Percentiles rank a stretch among this genome's conserved stretches.
These are phyloP conservation scores for Drosophila littoralis DNA, from an alignment of 1,140 invertebrate species.

Conservation along the genomic window DNA sequence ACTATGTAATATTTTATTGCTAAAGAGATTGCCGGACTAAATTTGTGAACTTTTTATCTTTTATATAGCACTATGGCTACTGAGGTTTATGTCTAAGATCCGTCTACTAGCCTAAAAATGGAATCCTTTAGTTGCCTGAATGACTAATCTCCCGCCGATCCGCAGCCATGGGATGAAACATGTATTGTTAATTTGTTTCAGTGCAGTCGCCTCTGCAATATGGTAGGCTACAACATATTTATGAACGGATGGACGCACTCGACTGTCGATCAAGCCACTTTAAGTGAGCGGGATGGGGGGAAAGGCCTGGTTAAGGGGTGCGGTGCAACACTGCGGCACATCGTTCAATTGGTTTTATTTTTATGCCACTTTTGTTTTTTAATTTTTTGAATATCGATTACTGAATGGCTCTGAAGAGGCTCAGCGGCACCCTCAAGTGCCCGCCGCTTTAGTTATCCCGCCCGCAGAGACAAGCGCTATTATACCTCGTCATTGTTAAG, in stretches of 20 bases:
- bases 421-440: slow-evolving; percentile 24
- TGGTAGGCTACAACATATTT: not conserved
- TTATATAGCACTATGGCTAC: too few relatives aligned
- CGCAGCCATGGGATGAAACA: too few relatives aligned
- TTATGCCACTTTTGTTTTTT: not conserved
- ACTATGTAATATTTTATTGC: too few relatives aligned
- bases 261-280: slow-evolving; percentile 75
- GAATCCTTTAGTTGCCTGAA: too few relatives aligned
- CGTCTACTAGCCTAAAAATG: too few relatives aligned
- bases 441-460: not conserved
- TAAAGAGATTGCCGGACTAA: too few relatives aligned
- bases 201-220: slow-evolving; percentile 50
- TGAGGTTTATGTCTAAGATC: too few relatives aligned
- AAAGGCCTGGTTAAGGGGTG: not conserved
- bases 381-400: slow-evolving; percentile 45
- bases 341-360: slow-evolving; percentile 38
- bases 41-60: too few relatives aligned
- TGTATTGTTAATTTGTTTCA: slow-evolving; percentile 2
- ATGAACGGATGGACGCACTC: slow-evolving; percentile 40
- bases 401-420: slow-evolving; percentile 32
- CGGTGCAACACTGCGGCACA: slow-evolving; percentile 15
- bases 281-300: slow-evolving; percentile 4
- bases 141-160: too few relatives aligned
- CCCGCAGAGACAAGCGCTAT: not conserved
- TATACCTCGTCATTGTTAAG: not conserved